These are phyloP conservation scores for Leptodactylus fallax DNA, from an alignment of 2,797 vertebrate genomes.

Conservation along the genomic window DNA sequence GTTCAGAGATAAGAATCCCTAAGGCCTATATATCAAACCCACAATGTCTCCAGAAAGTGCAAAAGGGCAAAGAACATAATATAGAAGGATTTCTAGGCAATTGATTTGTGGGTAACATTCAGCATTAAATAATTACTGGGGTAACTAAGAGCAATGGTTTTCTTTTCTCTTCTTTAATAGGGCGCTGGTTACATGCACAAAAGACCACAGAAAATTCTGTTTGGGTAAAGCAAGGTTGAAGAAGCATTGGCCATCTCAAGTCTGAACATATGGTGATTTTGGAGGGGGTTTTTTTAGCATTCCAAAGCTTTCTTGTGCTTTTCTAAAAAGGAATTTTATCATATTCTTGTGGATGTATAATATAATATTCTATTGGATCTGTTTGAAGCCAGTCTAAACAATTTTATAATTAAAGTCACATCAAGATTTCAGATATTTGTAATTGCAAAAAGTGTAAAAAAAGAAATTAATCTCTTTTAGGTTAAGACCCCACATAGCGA, in stretches of 20 bases:
- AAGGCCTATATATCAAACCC: conserved; percentile 51
- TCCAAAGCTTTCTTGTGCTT: no score
- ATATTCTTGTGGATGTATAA: no score
- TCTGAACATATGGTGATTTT: neutral
- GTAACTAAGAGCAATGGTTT: neutral
- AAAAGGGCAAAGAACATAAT: conserved; percentile 47
- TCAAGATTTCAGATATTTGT: no score
- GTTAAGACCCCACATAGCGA: no score
- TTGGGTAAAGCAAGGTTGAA: conserved; percentile 8
- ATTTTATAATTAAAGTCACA: no score
- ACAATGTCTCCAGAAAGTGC: conserved; percentile 48
- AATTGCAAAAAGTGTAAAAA: no score
- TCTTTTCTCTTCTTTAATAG: conserved; percentile 16
- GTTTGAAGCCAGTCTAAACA: no score
- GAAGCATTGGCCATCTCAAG: neutral
- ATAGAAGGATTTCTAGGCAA: neutral
- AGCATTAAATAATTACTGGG: conserved; percentile 12
- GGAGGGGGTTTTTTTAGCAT: neutral
- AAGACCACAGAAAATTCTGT: neutral
- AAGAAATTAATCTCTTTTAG: no score
- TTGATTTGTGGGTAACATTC: conserved; percentile 36
- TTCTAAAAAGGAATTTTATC: no score
- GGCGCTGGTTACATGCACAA: neutral
- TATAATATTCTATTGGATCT: no score
- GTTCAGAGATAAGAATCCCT: conserved; percentile 50